Evolutionary conservation across 2,888 invertebrate genomes (phyloP), one percentile per base, ranked within the genome.

Genomic region (Subacronicta megacephala): DNA sequence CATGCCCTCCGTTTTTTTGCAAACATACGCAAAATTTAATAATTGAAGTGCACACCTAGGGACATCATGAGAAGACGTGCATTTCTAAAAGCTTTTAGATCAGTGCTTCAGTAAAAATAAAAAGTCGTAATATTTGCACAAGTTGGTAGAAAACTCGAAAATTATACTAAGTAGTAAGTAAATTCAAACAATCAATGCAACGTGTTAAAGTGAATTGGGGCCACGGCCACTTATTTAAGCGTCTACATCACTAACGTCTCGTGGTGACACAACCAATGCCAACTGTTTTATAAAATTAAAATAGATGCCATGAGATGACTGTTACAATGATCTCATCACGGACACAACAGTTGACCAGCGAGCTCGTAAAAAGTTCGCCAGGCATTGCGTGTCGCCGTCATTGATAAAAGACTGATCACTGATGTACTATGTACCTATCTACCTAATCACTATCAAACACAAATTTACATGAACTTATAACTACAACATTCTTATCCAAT

Each of bases 171-270:
- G 47, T 55, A 41, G 56, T 52, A 52, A 53, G 23, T 58, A 71
- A 69, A 63, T 45, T 49, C 47, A 49, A 69, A 63, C 65, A 73
- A 69, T 69, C 55, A 20, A 54, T 63, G 50, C 56, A 62, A 26
- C 42, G 42, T 58, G 57, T 68, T 71, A n/a, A n/a, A 67, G 76
- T 72, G 68, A 82, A 89, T 88, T 78, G 84, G 70, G 89, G 90
- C 84, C 90, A 90, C 40, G 89, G 90, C 70, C 89, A 80, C 81
- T 82, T 87, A 85, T 85, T 82, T 79, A 82, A 78, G 78, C 85
- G 82, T 87, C 84, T 81, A 87, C 86, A 72, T 78, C 68, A 73
- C 73, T 71, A 62, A 69, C 75, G 70, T 67, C 77, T 71, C 58
- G 47, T 60, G 63, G 75, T 72, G 80, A 75, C 77, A 76, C 72